Evolutionary conservation across 2,888 invertebrate genomes (phyloP).

Genomic region (Graphium colonna): DNA sequence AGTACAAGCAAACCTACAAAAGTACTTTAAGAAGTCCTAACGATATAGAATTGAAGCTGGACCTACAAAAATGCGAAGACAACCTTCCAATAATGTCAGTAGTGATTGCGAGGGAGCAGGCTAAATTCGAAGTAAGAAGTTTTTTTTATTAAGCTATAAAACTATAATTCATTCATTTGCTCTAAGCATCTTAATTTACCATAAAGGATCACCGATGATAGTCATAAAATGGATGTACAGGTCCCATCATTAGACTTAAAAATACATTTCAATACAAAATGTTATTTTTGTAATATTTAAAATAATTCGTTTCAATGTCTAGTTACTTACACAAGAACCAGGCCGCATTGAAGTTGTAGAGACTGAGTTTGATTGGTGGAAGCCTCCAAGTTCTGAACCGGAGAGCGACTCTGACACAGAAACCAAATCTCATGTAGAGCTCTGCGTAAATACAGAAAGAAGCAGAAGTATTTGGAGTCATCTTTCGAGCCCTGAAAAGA

Average conservation of each 20-base stretch:
- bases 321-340: slow-evolving; percentile 65
- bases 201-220: no score
- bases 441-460: slow-evolving; percentile 77
- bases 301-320: background rate
- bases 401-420: slow-evolving; percentile 46
- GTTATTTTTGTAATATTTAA: no score
- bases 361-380: slow-evolving; percentile 74
- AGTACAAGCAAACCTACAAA: slow-evolving; percentile 85
- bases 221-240: no score
- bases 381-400: slow-evolving; percentile 47
- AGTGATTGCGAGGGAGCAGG: slow-evolving; percentile 88
- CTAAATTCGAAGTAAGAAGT: slow-evolving; percentile 84
- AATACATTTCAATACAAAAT: no score
- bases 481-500: slow-evolving; percentile 82
- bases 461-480: slow-evolving; percentile 80
- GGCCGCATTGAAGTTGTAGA: slow-evolving; percentile 69
- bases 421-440: slow-evolving; percentile 50
- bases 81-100: slow-evolving; percentile 86
- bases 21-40: slow-evolving; percentile 85
- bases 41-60: slow-evolving; percentile 85
- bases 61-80: slow-evolving; percentile 88
- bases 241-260: no score
- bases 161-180: background rate
- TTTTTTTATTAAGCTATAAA: background rate
- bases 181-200: background rate